Evolutionary conservation across 2,113 vertebrate species (phyloP).

Genomic region (Picathartes gymnocephalus): DNA sequence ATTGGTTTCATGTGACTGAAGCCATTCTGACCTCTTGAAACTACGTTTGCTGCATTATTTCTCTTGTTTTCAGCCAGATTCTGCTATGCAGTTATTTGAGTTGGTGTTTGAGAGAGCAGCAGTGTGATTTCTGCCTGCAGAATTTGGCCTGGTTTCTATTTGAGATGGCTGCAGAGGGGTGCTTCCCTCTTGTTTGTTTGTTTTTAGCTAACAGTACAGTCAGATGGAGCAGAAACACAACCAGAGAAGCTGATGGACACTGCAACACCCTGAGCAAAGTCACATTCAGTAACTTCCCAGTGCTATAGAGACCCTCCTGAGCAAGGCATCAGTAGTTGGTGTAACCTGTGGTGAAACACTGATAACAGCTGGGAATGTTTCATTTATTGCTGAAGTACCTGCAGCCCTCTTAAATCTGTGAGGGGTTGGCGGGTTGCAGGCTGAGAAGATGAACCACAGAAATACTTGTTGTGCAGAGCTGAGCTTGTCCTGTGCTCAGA

Average conservation of each 20-base stretch:
- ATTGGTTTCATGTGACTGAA: not conserved
- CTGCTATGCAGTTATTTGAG: not conserved
- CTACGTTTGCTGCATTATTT: not conserved
- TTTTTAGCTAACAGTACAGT: not conserved
- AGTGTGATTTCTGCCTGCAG: not conserved
- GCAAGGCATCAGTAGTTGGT: not conserved
- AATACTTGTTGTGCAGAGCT: not conserved
- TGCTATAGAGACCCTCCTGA: not conserved
- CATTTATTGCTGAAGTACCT: not conserved
- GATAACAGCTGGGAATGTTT: not conserved
- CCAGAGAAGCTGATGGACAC: not conserved
- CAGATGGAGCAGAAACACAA: not conserved
- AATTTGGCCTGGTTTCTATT: not conserved
- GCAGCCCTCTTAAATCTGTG: not conserved
- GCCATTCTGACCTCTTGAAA: not conserved
- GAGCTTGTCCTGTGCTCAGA: not conserved
- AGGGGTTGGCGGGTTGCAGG: not conserved
- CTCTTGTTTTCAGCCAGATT: not conserved
- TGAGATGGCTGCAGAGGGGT: not conserved
- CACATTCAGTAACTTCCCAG: not conserved
- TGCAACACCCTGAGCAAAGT: not conserved
- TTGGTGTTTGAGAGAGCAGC: not conserved
- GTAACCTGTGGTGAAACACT: not conserved
- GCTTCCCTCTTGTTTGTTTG: not conserved
- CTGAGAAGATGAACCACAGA: not conserved